These are phyloP conservation scores for Muschampia staudingeri DNA, from an alignment of 2,888 invertebrate species.

Conservation along the genomic window DNA sequence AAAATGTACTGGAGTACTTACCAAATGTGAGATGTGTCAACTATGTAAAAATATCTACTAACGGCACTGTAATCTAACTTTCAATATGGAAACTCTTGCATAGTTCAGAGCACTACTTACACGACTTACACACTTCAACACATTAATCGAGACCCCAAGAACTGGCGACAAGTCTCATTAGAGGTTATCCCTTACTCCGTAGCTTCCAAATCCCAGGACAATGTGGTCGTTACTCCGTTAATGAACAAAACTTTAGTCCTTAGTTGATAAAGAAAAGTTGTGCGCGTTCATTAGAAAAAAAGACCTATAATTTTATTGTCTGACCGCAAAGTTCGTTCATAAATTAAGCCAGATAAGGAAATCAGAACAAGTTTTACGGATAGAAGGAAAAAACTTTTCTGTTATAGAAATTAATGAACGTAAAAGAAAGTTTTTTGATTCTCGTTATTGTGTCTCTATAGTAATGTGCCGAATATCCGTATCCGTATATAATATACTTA, in stretches of 20 bases:
- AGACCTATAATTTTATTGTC: constrained; percentile 21
- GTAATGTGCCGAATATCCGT: too few relatives aligned
- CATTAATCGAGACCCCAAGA: constrained; percentile 79
- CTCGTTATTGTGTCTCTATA: not conserved
- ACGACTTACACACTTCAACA: constrained; percentile 51
- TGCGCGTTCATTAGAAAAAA: constrained; percentile 78
- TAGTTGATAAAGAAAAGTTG: constrained; percentile 78
- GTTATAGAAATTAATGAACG: constrained; percentile 10
- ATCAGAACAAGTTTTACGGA: constrained; percentile 32
- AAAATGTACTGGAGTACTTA: too few relatives aligned
- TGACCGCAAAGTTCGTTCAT: constrained; percentile 39
- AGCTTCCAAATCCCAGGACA: constrained; percentile 78
- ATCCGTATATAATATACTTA: too few relatives aligned
- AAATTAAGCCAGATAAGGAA: constrained; percentile 39
- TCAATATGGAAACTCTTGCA: not conserved
- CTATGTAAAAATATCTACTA: too few relatives aligned
- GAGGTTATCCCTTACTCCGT: constrained; percentile 78
- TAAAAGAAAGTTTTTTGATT: constrained; percentile 11
- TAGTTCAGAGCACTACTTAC: not conserved
- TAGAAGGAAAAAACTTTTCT: constrained; percentile 26
- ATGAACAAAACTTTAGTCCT: constrained; percentile 84
- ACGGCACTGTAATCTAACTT: too few relatives aligned
- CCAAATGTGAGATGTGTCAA: too few relatives aligned
- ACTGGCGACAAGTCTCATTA: constrained; percentile 84
- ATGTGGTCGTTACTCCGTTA: constrained; percentile 88